phyloP scores from a whole-genome alignment of 2,113 vertebrate genomes.

The Calyptommatus sinebrachiatus region DNA sequence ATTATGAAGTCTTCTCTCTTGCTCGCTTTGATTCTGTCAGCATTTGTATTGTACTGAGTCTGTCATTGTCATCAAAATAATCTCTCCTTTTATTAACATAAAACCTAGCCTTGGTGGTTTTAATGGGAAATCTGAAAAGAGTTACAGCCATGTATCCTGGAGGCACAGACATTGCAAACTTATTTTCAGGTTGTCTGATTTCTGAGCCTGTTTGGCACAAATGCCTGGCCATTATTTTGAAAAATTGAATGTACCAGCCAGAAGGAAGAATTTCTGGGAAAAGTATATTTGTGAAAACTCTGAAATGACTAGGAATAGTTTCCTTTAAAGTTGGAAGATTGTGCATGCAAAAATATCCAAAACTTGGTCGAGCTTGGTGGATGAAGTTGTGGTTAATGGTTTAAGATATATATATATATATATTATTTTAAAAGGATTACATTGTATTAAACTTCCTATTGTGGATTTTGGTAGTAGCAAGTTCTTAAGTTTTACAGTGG shows the following conservation, averaged over 20 bases:
- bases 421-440: background rate
- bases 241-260: background rate
- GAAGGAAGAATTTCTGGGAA: background rate
- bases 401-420: background rate
- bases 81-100: conserved; percentile 12
- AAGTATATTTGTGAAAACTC: background rate
- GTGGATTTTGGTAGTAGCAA: background rate
- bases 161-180: conserved; percentile 5
- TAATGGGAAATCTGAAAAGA: conserved; percentile 2
- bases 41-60: conserved; percentile 4
- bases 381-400: background rate
- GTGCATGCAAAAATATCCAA: background rate
- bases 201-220: conserved; percentile 10
- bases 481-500: background rate
- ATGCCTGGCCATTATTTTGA: conserved; percentile 3
- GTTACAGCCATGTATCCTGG: background rate
- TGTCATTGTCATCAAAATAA: conserved; percentile 10
- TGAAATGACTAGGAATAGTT: background rate
- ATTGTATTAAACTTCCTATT: background rate
- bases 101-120: conserved; percentile 14
- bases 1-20: background rate
- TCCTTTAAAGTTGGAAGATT: background rate
- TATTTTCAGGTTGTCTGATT: conserved; percentile 12
- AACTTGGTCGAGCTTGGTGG: background rate
- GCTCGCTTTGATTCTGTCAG: background rate